A percentile compares a stretch with the other conserved stretches of the same genome.
Conservation (phyloP, 2,888 invertebrate genomes). For the Geophilus truncorum region DNA sequence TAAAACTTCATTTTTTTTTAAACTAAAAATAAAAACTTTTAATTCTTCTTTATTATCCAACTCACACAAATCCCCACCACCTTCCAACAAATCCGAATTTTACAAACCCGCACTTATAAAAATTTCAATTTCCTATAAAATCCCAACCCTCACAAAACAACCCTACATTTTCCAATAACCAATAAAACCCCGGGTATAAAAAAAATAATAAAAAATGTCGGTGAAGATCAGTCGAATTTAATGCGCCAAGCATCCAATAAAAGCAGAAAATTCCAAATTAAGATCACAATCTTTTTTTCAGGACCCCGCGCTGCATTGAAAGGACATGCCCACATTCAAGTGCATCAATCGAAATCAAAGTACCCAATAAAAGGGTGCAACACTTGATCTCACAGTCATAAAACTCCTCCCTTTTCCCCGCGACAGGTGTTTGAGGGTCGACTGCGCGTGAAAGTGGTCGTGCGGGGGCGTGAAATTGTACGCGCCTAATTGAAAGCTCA, state of each 20-base stretch:
- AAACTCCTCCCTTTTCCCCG: not conserved
- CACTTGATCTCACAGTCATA: not conserved
- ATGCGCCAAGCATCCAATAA: not conserved
- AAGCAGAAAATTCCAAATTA: not conserved
- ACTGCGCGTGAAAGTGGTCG: not conserved
- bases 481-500: conserved; percentile 1
- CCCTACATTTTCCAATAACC: no score
- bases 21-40: no score
- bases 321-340: not conserved
- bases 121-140: not conserved
- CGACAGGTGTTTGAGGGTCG: conserved; percentile 10
- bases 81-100: no score
- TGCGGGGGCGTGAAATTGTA: conserved; percentile 11
- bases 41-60: no score
- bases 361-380: conserved; percentile 2
- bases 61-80: no score
- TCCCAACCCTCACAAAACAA: no score
- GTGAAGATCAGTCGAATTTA: not conserved
- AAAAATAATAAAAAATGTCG: no score
- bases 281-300: not conserved
- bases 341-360: not conserved
- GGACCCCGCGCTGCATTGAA: not conserved
- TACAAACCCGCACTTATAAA: no score
- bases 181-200: not conserved
- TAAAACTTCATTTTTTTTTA: no score